Base-by-base conservation (phyloP, 2,113 vertebrate species). In the Toxostoma redivivum region DNA sequence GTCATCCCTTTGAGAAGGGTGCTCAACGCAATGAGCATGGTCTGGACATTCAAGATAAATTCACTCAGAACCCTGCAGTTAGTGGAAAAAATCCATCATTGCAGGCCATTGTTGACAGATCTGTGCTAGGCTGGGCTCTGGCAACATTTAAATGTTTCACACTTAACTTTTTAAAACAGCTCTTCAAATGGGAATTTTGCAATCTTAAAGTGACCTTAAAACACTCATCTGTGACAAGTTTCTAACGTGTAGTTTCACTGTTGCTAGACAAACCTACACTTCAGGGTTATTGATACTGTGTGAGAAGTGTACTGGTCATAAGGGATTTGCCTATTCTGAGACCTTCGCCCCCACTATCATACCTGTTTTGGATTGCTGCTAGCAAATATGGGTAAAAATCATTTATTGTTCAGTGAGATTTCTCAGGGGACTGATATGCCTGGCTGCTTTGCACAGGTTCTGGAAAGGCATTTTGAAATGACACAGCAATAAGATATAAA, bases 311-410 rank as follows among this genome's bases (percentile, higher is more conserved):
- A 20, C 5, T 62, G 73, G 70, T 47, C 40, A 35, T 25, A 30
- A 86, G 71, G 69, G 76, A 79, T 69, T 92, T 92, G 47, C 21
- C 74, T 93, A 1, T 69, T 71, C 54, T 66, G 47, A 77, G 62
- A 40, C 54, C 67, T 82, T 62, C 5, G 0, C 17, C 13, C 23
- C 38, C 58, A 13, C 84, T 56, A 20, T 27, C 3, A 2, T 33
- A 38, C 71, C 85, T 88, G 65, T 61, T 92, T 79, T 53, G 71
- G 54, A 66, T 70, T 70, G 62, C 79, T 3, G 4, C 79, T 91
- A 74, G 85, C 70, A 93, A 81, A 86, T 72, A 31, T 12, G 14
- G 47, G 67, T 66, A 37, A 80, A 92, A 94, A 80, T 50, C 11
- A 42, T 42, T 64, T 78, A 35, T 33, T 44, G 33, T 74, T 28